phyloP scores from a whole-genome alignment of 2,888 invertebrate genomes.

The Epinotia ramella region DNA sequence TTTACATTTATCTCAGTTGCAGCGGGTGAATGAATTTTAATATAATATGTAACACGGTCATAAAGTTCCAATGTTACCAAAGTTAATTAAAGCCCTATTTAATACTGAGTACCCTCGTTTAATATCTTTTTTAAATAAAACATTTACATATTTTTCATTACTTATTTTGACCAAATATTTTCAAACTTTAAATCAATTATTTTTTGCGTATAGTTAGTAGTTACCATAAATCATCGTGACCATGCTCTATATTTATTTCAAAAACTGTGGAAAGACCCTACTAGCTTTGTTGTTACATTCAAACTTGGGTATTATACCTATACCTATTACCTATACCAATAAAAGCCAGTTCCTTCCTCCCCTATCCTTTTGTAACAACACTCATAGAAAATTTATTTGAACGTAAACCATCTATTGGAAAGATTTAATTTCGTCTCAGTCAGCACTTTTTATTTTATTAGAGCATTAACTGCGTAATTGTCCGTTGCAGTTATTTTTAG shows the following conservation, averaged over 20 bases:
- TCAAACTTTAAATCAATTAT: too few relatives aligned
- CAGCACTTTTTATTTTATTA: constrained; percentile 79
- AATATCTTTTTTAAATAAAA: too few relatives aligned
- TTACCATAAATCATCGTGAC: too few relatives aligned
- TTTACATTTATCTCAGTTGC: constrained; percentile 18
- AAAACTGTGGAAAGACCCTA: neutral
- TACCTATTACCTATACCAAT: neutral
- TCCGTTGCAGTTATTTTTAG: constrained; percentile 50
- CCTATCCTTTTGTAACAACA: constrained; percentile 59
- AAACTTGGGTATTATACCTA: neutral
- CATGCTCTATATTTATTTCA: too few relatives aligned
- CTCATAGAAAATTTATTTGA: constrained; percentile 70
- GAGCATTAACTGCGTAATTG: constrained; percentile 71
- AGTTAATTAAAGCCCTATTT: neutral
- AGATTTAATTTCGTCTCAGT: constrained; percentile 74
- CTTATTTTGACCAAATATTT: too few relatives aligned
- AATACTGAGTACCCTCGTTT: too few relatives aligned
- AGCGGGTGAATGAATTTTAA: constrained; percentile 20
- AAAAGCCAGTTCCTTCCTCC: constrained; percentile 51
- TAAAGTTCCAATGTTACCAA: neutral
- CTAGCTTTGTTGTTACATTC: neutral
- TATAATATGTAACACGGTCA: neutral
- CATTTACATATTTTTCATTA: too few relatives aligned
- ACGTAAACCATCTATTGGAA: constrained; percentile 71
- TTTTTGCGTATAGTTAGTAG: too few relatives aligned